Evolutionary conservation across 2,113 vertebrate species (phyloP).

Genomic region (Oxyura jamaicensis): DNA sequence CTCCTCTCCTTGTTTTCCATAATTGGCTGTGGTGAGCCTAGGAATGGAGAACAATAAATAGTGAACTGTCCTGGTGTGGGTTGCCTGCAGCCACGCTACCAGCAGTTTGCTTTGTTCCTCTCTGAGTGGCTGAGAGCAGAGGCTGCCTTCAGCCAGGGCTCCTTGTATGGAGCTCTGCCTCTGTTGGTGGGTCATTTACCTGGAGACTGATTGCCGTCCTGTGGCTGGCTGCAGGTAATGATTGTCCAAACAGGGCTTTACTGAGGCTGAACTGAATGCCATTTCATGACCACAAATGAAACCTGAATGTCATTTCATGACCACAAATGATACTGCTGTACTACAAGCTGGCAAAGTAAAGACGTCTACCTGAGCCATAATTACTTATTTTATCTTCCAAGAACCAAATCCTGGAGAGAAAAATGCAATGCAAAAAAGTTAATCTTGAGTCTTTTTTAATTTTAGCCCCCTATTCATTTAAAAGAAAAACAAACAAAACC

Average conservation of each 20-base stretch:
- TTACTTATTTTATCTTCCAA: not conserved
- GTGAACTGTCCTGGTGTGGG: not conserved
- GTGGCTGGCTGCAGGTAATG: not conserved
- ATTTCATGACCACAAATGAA: not conserved
- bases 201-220: accelerated
- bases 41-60: not conserved
- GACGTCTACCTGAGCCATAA: not conserved
- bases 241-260: not conserved
- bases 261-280: not conserved
- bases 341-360: not conserved
- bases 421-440: not conserved
- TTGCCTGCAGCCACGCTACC: not conserved
- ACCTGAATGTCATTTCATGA: not conserved
- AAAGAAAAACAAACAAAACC: not conserved
- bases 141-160: not conserved
- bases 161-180: accelerated
- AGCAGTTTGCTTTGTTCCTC: not conserved
- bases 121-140: not conserved
- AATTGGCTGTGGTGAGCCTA: accelerated
- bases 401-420: not conserved
- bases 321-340: not conserved
- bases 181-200: accelerated
- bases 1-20: not conserved
- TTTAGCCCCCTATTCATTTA: not conserved
- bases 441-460: not conserved